phyloP scores from a whole-genome alignment of 2,888 invertebrate species.

The Drosophila dives region DNA sequence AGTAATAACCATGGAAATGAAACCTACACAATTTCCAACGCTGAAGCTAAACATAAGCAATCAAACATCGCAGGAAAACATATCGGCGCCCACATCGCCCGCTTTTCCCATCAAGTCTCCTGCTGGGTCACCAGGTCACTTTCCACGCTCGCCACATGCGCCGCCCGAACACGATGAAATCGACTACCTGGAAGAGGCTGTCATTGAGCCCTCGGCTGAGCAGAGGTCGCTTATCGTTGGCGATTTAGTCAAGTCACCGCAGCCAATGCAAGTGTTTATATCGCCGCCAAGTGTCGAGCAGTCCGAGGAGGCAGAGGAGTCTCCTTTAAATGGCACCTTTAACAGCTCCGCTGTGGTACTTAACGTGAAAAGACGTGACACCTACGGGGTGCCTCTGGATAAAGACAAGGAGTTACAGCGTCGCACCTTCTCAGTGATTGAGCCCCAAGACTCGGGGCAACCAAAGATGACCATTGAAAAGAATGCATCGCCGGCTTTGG shows the following conservation, averaged over 20 bases:
- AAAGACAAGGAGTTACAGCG: conserved; percentile 7
- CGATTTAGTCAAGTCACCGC: conserved; percentile 38
- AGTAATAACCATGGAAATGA: conserved; percentile 17
- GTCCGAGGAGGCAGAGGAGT: neutral
- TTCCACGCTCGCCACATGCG: conserved; percentile 73
- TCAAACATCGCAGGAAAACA: conserved; percentile 14
- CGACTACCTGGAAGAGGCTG: conserved; percentile 71
- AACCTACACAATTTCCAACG: conserved; percentile 11
- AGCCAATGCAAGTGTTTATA: conserved; percentile 35
- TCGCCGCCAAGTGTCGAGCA: conserved; percentile 54
- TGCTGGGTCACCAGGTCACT: conserved; percentile 44
- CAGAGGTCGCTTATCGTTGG: conserved; percentile 32
- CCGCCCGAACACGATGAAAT: conserved; percentile 49
- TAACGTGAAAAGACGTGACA: conserved; percentile 6
- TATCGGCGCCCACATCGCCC: conserved; percentile 60
- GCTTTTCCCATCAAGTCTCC: conserved; percentile 66
- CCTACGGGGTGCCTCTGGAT: conserved; percentile 29
- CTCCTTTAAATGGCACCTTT: conserved; percentile 53
- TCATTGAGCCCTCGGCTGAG: conserved; percentile 41
- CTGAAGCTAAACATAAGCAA: conserved; percentile 37
- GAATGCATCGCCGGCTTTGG: conserved; percentile 42
- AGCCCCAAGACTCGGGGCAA: conserved; percentile 4
- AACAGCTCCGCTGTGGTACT: neutral
- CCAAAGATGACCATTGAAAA: conserved; percentile 53
- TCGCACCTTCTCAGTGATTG: conserved; percentile 36